A percentile compares a stretch with the other conserved stretches of the same genome.
These are phyloP conservation scores for Himalopsyche tibetana DNA, from an alignment of 2,888 invertebrate species.

Conservation along the genomic window DNA sequence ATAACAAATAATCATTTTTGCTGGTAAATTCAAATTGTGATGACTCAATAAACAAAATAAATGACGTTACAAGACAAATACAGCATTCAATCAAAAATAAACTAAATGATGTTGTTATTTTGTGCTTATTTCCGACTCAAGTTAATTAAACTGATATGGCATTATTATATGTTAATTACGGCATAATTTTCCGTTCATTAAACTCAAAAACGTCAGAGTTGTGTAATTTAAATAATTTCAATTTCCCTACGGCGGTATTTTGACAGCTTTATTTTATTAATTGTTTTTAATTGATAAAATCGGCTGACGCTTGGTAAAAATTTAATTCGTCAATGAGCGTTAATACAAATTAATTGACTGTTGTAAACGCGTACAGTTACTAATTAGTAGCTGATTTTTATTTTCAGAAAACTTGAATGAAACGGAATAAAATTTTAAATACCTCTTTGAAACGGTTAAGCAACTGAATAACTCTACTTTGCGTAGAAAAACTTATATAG, in stretches of 20 bases:
- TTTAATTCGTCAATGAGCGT: background rate
- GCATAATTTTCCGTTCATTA: constrained; percentile 4
- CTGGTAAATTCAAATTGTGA: no score
- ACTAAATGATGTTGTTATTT: constrained; percentile 10
- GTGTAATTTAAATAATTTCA: constrained; percentile 19
- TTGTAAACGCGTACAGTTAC: no score
- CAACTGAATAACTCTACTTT: no score
- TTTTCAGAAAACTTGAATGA: no score
- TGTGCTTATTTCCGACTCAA: background rate
- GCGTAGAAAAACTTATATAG: no score
- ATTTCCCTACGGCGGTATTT: background rate
- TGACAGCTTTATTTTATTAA: constrained; percentile 6
- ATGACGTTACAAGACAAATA: background rate
- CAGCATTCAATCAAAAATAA: background rate
- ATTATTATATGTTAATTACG: background rate
- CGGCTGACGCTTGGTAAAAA: background rate
- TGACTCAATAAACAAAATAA: no score
- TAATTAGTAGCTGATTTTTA: no score
- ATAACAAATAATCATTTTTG: no score
- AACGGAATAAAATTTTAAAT: no score
- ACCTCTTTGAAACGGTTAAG: no score
- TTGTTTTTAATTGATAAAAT: constrained; percentile 39
- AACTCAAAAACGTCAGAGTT: constrained; percentile 19
- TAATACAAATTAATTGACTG: background rate
- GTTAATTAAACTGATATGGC: constrained; percentile 4